Conservation (phyloP, 2,888 invertebrate genomes). For the Octonoba sinensis region DNA sequence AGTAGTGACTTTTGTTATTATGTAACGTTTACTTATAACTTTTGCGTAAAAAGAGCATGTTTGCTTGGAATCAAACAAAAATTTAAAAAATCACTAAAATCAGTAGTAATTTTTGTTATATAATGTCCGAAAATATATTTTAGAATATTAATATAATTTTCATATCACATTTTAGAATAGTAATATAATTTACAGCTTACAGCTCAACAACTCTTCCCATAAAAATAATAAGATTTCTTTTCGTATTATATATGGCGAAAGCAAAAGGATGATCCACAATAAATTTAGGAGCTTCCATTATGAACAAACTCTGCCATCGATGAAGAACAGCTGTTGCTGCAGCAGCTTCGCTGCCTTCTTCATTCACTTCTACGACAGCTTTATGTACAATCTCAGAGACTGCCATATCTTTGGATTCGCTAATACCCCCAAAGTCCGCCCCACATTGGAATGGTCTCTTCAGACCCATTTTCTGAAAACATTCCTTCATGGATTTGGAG, state of each 20-base stretch:
- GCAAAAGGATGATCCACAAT: slow-evolving; percentile 34
- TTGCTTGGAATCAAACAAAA: no score
- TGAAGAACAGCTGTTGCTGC: slow-evolving; percentile 19
- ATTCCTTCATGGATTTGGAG: slow-evolving; percentile 20
- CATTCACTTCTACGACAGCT: slow-evolving; percentile 34
- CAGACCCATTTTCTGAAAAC: slow-evolving; percentile 22
- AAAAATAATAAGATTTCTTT: slow-evolving; percentile 19
- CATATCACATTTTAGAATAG: no score
- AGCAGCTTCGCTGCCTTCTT: slow-evolving; percentile 39
- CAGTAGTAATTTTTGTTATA: no score
- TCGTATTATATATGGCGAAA: slow-evolving; percentile 26
- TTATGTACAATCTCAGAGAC: slow-evolving; percentile 36
- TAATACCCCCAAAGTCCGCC: slow-evolving; percentile 3
- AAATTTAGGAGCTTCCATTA: no score
- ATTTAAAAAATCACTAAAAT: no score
- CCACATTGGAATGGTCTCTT: not conserved
- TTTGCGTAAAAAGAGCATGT: no score
- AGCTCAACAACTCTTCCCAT: slow-evolving; percentile 34
- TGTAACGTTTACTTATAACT: no score
- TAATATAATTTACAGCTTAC: no score
- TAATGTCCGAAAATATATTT: no score
- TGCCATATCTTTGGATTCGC: not conserved
- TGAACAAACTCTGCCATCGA: no score
- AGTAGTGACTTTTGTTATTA: no score
- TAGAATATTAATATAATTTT: no score